Conservation (phyloP, 1,140 invertebrate species). For the Chymomyza costata region DNA sequence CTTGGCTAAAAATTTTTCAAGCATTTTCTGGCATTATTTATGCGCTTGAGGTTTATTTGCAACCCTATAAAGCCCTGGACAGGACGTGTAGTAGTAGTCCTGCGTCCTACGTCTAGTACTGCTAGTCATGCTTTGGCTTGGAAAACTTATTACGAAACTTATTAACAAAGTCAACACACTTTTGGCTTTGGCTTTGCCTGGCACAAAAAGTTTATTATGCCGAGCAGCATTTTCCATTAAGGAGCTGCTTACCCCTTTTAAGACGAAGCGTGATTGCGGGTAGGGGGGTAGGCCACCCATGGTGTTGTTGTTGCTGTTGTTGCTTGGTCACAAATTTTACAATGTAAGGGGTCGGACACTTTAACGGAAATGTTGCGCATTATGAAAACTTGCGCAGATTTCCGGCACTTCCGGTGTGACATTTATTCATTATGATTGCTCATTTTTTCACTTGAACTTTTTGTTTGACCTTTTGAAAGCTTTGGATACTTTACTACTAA, state of each 20-base stretch:
- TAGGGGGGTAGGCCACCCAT: conserved; percentile 1
- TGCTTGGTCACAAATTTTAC: conserved; percentile 6
- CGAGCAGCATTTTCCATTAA: conserved; percentile 58
- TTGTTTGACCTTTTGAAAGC: conserved; percentile 3
- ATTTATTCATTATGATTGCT: conserved; percentile 73
- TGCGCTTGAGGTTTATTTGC: conserved; percentile 43
- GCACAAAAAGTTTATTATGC: conserved; percentile 60
- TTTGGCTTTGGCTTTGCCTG: conserved; percentile 22
- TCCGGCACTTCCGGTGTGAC: conserved; percentile 67
- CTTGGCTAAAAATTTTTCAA: conserved; percentile 21
- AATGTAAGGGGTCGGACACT: conserved; percentile 31
- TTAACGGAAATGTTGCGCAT: conserved; percentile 56
- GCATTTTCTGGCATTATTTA: conserved; percentile 47
- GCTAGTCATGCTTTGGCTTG: conserved; percentile 30
- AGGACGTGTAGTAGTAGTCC: too few relatives aligned
- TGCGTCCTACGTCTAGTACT: too few relatives aligned
- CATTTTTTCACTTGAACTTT: conserved; percentile 46
- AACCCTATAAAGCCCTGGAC: conserved; percentile 30
- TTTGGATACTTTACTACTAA: conserved; percentile 54
- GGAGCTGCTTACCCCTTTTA: conserved; percentile 19
- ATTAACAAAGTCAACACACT: conserved; percentile 71
- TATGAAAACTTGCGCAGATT: conserved; percentile 42
- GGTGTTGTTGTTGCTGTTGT: conserved; percentile 5
- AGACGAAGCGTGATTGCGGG: not conserved
- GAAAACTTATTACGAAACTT: conserved; percentile 67